Percentiles rank a stretch among this genome's conserved stretches.
These are phyloP conservation scores for Drosophila funebris DNA, from an alignment of 1,140 invertebrate genomes.

Conservation along the genomic window DNA sequence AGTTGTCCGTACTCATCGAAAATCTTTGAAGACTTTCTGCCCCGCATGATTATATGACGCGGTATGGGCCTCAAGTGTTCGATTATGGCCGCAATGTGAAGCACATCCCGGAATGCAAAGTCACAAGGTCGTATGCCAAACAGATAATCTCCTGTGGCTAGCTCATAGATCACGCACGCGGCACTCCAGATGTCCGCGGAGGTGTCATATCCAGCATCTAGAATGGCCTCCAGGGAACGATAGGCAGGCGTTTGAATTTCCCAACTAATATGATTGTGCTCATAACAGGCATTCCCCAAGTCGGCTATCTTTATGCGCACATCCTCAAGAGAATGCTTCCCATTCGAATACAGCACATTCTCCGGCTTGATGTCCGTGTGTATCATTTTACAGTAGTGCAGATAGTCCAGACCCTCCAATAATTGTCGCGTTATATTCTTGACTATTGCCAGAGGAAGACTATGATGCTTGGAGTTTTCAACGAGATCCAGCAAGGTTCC, in stretches of 20 bases:
- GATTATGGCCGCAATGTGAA: constrained; percentile 98
- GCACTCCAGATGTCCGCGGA: constrained; percentile 99
- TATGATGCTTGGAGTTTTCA: constrained; percentile 91
- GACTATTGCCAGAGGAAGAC: constrained; percentile 96
- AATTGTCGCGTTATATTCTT: constrained; percentile 97
- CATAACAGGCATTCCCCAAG: constrained; percentile 99
- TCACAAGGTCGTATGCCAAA: constrained; percentile 96
- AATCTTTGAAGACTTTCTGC: neutral
- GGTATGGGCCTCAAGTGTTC: constrained; percentile 98
- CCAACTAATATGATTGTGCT: constrained; percentile 84
- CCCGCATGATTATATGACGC: neutral
- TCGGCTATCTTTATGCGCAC: constrained; percentile 97
- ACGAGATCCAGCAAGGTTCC: constrained; percentile 98
- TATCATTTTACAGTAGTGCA: constrained; percentile 98
- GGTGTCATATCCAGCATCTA: constrained; percentile 95
- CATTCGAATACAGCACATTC: constrained; percentile 90
- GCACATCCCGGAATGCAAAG: constrained; percentile 94
- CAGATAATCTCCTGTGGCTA: constrained; percentile 98
- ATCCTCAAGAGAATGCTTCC: constrained; percentile 84
- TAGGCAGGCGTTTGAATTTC: constrained; percentile 99
- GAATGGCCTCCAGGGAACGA: constrained; percentile 95
- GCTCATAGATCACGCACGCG: constrained; percentile 98
- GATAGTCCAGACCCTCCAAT: constrained; percentile 96
- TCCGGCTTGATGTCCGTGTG: constrained; percentile 99
- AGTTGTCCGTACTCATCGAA: constrained; percentile 77